Base-by-base conservation (phyloP, 2,888 invertebrate genomes). In the Drosophila formosana region DNA sequence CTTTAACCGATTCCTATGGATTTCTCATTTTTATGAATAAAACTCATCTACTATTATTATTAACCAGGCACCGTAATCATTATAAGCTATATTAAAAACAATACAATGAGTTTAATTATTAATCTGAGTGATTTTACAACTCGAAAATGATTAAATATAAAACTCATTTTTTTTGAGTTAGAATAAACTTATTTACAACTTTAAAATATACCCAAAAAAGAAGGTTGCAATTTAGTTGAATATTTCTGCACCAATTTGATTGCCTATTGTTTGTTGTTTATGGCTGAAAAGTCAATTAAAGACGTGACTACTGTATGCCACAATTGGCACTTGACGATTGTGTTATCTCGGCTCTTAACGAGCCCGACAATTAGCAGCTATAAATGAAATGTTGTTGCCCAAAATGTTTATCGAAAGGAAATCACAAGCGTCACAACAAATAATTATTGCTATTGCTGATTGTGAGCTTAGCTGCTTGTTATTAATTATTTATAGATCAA, bases 401-500 rank as follows among this genome's bases (percentile, higher is more conserved):
- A 34, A 26, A 39, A 56, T 56, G 30, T 49, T 75, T 41, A 46
- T 32, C 52, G 3, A n/a, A 41, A 23, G 0, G 8, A 58, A 75
- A 72, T 72, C 77, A 75, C 64, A 63, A 67, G 49, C 45, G 34
- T 43, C 47, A 51, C 9, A 57, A 18, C 18, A 18, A 18, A 18
- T 18, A 18, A 18, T 18, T 18, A 57, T 39, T 46, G 46, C 51
- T 18, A 50, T 26, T 23, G 53, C 41, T 52, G 37, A 18, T n/a
- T 43, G 52, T 41, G 51, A 58, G 9, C 7, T 25, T 3, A 43
- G 45, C 63, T 43, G 39, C 28, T 61, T 47, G 32, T 43, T 57
- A 9, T 25, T 58, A 58, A 64, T 60, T 65, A 68, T 86, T 75
- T 71, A 71, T 75, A 67, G 70, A 57, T 49, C 74, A 68, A 73